Percentiles rank a stretch among this genome's conserved stretches.
phyloP scores from a whole-genome alignment of 2,113 vertebrate genomes.

The Centrocercus urophasianus region DNA sequence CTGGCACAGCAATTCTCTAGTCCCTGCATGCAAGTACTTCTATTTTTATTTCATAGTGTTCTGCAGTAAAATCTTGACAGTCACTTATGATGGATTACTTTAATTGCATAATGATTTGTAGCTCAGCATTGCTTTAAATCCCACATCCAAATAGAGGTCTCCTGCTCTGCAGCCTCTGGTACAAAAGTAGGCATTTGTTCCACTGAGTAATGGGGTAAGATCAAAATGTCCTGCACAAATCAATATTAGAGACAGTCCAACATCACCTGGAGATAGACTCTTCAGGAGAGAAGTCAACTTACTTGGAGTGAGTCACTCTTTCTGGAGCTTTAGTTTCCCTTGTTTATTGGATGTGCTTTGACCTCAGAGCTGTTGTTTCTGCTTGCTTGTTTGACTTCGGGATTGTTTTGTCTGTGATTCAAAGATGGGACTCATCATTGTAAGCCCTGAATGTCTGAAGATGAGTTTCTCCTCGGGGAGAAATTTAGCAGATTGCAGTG shows the following conservation, averaged over 20 bases:
- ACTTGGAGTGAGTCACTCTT: background rate
- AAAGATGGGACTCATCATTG: background rate
- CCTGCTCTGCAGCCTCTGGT: background rate
- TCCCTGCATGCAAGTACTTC: background rate
- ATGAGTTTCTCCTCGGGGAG: background rate
- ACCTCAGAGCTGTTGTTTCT: background rate
- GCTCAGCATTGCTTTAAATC: background rate
- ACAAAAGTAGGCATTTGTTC: background rate
- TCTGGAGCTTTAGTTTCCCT: background rate
- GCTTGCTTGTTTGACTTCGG: background rate
- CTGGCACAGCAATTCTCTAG: background rate
- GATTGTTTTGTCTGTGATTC: background rate
- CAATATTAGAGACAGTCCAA: background rate
- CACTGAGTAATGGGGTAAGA: background rate
- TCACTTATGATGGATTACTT: background rate
- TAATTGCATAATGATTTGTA: background rate
- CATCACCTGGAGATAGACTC: background rate
- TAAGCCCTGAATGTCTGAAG: background rate
- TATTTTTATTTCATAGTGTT: background rate
- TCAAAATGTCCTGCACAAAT: background rate
- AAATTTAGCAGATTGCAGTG: background rate
- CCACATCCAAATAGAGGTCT: background rate
- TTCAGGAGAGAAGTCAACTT: background rate
- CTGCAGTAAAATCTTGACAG: background rate
- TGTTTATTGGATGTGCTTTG: background rate